Percentiles rank a stretch among this genome's conserved stretches.
These are phyloP conservation scores for western clawed frog (Xenopus tropicalis) DNA, from an alignment of 2,113 vertebrate species.

Conservation along the genomic window DNA sequence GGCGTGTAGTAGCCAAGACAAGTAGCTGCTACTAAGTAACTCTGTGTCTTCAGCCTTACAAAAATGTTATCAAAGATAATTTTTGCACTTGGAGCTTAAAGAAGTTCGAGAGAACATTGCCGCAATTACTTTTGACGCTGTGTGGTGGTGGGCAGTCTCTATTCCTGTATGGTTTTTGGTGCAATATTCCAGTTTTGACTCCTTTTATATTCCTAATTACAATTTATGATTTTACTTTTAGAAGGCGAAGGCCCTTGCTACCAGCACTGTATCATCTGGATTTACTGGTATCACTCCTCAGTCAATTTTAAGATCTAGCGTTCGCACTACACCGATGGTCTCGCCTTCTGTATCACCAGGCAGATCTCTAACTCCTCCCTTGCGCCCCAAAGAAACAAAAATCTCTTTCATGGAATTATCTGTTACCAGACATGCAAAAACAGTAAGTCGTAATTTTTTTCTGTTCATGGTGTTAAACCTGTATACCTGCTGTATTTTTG, in stretches of 20 bases:
- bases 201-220: background rate
- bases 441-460: constrained; percentile 62
- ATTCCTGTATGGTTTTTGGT: too few species aligned
- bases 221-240: constrained; percentile 50
- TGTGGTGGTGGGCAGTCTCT: too few species aligned
- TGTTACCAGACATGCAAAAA: constrained; percentile 62
- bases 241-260: constrained; percentile 80
- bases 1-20: too few species aligned
- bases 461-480: background rate
- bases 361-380: constrained; percentile 79
- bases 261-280: constrained; percentile 68
- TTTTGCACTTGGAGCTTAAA: too few species aligned
- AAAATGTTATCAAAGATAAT: background rate
- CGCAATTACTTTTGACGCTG: too few species aligned
- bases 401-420: constrained; percentile 82
- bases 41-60: too few species aligned
- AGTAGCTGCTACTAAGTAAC: too few species aligned
- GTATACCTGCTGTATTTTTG: too few species aligned
- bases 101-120: too few species aligned
- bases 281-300: constrained; percentile 85
- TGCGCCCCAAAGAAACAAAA: constrained; percentile 77
- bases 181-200: too few species aligned
- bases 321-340: constrained; percentile 79
- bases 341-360: constrained; percentile 84
- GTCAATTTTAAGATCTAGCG: constrained; percentile 86